Base-by-base conservation (phyloP, 2,888 invertebrate species). In the Sericinus montela region DNA sequence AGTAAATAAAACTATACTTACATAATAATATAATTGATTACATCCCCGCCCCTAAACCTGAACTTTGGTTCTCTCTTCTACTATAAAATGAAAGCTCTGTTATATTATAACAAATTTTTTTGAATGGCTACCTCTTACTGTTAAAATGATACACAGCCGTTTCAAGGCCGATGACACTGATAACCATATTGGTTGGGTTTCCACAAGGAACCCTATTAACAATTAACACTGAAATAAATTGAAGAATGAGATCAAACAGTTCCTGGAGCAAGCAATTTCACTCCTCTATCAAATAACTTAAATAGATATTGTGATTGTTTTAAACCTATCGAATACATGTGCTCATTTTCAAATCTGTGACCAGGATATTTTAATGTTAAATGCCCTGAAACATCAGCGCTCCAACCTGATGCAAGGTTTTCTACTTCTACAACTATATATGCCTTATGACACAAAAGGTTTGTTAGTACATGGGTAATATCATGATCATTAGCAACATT, bases 231-330 rank as follows among this genome's bases (percentile, higher is more conserved):
- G 3, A 19, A 5, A 19, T 5, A 19, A 19, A 19, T 2, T 19
- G 2, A 19, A 19, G 3, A 19, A 19, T 34, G 29, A 9, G 11
- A 28, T 39, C 59, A 77, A 35, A 86, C 75, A n/a, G 80, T 90
- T 34, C 95, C 95, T 1, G 94, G 94, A 57, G 92, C 91, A 72
- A 94, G 93, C 36, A 94, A 89, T 71, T 93, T 94, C 2, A 95
- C 91, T 63, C 94, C 94, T 67, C 93, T 91, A 72, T 95, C 94
- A 72, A 91, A 91, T 51, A 94, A 88, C 81, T 94, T 94, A 65
- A 92, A 95, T 47, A 93, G 87, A 71, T 91, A 92, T 54, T 67
- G 67, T 25, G 62, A 63, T 40, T 74, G 62, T 58, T 80, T 81
- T 10, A 68, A 53, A 30, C 82, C 74, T 53, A 83, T 57, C 19